Evolutionary conservation across 2,888 invertebrate species (phyloP).

Genomic region (Drosophila fulvimacula): DNA sequence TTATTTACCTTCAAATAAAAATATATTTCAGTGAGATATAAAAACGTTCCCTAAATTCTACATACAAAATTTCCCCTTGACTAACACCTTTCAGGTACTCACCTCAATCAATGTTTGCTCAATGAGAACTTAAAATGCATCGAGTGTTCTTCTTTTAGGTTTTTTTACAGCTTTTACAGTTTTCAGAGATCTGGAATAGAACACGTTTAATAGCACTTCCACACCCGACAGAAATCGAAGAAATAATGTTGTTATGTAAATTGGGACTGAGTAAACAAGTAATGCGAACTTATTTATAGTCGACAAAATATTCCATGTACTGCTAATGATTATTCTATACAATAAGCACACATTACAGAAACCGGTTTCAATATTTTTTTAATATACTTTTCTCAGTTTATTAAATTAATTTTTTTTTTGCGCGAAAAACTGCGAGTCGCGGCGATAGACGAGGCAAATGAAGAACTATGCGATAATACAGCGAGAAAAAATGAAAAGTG

Average conservation of each 20-base stretch:
- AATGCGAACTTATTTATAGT: constrained; percentile 48
- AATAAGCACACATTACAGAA: constrained; percentile 42
- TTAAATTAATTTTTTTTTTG: constrained; percentile 24
- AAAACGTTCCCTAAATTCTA: background rate
- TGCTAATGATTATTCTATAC: constrained; percentile 2
- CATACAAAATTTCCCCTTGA: no score
- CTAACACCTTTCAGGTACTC: constrained; percentile 30
- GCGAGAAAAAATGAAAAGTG: constrained; percentile 7
- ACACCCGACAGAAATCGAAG: background rate
- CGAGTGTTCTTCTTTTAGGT: constrained; percentile 35
- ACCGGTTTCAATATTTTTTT: constrained; percentile 59
- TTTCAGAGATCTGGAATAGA: constrained; percentile 39
- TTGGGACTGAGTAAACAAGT: constrained; percentile 32
- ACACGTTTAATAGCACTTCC: constrained; percentile 11
- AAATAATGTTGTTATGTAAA: constrained; percentile 54
- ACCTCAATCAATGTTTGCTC: constrained; percentile 39
- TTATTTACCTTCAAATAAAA: background rate
- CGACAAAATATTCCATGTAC: constrained; percentile 31
- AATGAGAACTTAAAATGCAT: constrained; percentile 50
- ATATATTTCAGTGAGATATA: background rate
- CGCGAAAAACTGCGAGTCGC: constrained; percentile 28
- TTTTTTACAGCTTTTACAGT: constrained; percentile 24
- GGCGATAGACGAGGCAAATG: constrained; percentile 21
- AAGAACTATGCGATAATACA: constrained; percentile 60
- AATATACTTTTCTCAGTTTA: constrained; percentile 43